phyloP scores from a whole-genome alignment of 2,797 vertebrate genomes.

The Lophius americanus region DNA sequence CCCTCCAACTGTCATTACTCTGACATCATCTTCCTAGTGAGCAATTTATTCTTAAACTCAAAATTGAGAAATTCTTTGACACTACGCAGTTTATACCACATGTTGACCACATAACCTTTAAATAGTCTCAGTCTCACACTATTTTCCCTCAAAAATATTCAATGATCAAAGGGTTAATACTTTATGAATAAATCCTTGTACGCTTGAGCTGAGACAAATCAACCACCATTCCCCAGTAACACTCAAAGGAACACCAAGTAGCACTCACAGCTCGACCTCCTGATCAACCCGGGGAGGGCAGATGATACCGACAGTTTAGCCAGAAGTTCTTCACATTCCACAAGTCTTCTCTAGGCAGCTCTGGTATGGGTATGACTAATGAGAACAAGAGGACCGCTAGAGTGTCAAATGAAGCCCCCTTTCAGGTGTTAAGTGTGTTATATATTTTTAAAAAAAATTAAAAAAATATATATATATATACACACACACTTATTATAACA shows the following conservation, averaged over 20 bases:
- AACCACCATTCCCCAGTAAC: slow-evolving; percentile 6
- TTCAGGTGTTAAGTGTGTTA: slow-evolving; percentile 50
- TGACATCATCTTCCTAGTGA: too few relatives aligned
- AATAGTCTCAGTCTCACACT: too few relatives aligned
- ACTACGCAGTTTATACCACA: too few relatives aligned
- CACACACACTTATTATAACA: too few relatives aligned
- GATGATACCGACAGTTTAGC: slow-evolving; percentile 36
- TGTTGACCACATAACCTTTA: too few relatives aligned
- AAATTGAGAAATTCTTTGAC: too few relatives aligned
- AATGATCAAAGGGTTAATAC: too few relatives aligned
- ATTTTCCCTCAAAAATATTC: too few relatives aligned
- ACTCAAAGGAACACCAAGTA: slow-evolving; percentile 2
- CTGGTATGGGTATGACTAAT: slow-evolving; percentile 61
- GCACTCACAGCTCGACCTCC: slow-evolving; percentile 11
- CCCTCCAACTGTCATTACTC: too few relatives aligned
- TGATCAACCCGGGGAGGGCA: slow-evolving; percentile 24
- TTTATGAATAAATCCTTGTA: background rate
- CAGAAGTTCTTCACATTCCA: slow-evolving; percentile 63
- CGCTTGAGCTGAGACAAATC: background rate
- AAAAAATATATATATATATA: too few relatives aligned
- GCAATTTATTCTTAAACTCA: too few relatives aligned
- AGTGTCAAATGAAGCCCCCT: slow-evolving; percentile 60
- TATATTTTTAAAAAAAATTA: too few relatives aligned
- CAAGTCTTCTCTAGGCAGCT: slow-evolving; percentile 51
- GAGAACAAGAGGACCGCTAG: slow-evolving; percentile 35